Conservation (phyloP, 2,113 vertebrate species). For the Sander lucioperca region DNA sequence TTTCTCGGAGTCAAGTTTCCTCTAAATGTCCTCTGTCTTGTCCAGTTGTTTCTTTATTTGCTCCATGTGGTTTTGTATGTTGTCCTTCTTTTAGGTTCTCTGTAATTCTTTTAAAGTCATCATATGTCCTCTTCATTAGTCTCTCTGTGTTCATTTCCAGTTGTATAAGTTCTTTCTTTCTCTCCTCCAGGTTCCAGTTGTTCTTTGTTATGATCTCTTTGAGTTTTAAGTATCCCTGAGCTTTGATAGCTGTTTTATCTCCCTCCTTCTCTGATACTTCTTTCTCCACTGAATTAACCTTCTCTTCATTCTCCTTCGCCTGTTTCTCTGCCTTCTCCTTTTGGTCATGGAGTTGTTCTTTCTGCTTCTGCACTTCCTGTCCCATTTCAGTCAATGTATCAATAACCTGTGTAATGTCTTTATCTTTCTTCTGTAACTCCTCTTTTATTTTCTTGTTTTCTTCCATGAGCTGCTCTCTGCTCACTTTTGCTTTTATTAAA, state of each 20-base stretch:
- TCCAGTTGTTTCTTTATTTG: background rate
- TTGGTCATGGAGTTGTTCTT: fast-evolving
- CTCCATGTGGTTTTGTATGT: too few species aligned
- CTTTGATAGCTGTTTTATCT: background rate
- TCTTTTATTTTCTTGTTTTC: background rate
- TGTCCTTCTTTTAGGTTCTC: background rate
- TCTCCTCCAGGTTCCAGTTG: background rate
- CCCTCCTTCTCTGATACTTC: background rate
- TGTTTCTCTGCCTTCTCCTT: fast-evolving
- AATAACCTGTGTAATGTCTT: background rate
- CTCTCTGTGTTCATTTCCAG: fast-evolving
- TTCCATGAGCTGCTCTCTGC: background rate
- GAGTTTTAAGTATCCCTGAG: background rate
- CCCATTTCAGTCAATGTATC: background rate
- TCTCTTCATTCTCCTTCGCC: background rate
- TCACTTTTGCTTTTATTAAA: background rate
- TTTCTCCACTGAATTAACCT: background rate
- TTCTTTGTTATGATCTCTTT: background rate
- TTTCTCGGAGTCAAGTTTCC: background rate
- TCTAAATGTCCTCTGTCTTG: background rate
- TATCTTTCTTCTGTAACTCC: background rate
- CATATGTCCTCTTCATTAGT: fast-evolving
- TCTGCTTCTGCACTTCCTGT: background rate
- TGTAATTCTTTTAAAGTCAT: fast-evolving
- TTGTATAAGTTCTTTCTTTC: background rate